Evolutionary conservation across 2,888 invertebrate species (phyloP).

Genomic region (Nomada lathburiana): DNA sequence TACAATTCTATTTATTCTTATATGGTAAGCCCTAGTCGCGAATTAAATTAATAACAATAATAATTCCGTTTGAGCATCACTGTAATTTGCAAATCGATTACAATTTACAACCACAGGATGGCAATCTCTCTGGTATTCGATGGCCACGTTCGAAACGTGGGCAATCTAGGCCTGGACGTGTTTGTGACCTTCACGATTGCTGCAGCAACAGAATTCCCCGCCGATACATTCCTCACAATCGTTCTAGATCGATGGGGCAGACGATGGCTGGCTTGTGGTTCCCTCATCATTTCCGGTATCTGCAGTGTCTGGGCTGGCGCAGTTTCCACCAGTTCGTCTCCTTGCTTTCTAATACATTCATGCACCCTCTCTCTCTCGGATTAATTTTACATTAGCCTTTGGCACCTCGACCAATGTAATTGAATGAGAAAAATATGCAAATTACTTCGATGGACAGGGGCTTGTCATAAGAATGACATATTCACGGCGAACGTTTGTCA

Average conservation of each 20-base stretch:
- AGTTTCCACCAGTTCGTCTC: slow-evolving; percentile 88
- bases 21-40: slow-evolving; percentile 87
- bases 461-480: too few relatives aligned
- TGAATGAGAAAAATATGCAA: too few relatives aligned
- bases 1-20: slow-evolving; percentile 91
- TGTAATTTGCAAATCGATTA: neutral
- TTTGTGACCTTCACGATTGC: slow-evolving; percentile 94
- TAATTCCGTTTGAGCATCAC: neutral
- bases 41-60: neutral
- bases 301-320: slow-evolving; percentile 92
- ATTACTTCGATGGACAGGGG: too few relatives aligned
- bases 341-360: neutral
- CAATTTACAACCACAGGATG: slow-evolving; percentile 85
- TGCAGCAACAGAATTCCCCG: slow-evolving; percentile 93
- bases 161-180: slow-evolving; percentile 92
- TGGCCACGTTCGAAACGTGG: slow-evolving; percentile 95
- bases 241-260: slow-evolving; percentile 93
- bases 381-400: neutral
- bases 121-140: slow-evolving; percentile 95
- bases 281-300: slow-evolving; percentile 92
- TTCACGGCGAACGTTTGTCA: neutral
- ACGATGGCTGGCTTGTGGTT: slow-evolving; percentile 93
- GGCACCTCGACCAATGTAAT: too few relatives aligned
- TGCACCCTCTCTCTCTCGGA: neutral
- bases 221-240: slow-evolving; percentile 92